Evolutionary conservation across 2,888 invertebrate species (phyloP).

Genomic region (Tetragnatha montana): DNA sequence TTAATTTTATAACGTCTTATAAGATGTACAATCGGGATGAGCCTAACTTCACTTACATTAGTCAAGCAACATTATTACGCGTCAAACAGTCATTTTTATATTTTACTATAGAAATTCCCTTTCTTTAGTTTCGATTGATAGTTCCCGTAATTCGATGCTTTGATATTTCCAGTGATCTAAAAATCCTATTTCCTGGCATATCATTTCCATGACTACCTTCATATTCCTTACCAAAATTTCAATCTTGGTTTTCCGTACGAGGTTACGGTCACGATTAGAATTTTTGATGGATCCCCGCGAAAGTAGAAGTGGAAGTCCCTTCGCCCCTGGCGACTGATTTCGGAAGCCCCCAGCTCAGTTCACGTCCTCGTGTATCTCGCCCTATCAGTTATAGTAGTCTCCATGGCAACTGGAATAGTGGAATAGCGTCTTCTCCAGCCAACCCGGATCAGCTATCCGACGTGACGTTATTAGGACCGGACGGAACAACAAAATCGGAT

Average conservation of each 20-base stretch:
- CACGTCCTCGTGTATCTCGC: neutral
- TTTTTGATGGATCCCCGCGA: neutral
- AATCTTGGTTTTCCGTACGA: neutral
- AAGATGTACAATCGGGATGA: no score
- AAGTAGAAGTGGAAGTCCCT: neutral
- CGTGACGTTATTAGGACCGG: neutral
- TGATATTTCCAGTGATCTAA: no score
- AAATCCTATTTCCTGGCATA: no score
- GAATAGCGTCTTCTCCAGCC: neutral
- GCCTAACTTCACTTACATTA: no score
- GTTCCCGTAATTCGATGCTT: no score
- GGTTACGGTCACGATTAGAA: neutral
- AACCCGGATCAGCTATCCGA: neutral
- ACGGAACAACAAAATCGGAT: slow-evolving; percentile 1
- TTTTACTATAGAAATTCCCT: no score
- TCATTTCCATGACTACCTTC: no score
- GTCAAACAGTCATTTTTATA: no score
- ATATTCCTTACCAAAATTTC: neutral
- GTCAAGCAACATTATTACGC: no score
- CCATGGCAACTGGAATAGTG: slow-evolving; percentile 5
- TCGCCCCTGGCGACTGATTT: neutral
- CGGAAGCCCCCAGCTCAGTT: neutral
- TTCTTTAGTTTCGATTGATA: no score
- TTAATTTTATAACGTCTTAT: no score
- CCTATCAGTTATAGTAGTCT: slow-evolving; percentile 9